A percentile compares a stretch with the other conserved stretches of the same genome.
phyloP scores from a whole-genome alignment of 2,888 invertebrate species.

The Operophtera brumata region DNA sequence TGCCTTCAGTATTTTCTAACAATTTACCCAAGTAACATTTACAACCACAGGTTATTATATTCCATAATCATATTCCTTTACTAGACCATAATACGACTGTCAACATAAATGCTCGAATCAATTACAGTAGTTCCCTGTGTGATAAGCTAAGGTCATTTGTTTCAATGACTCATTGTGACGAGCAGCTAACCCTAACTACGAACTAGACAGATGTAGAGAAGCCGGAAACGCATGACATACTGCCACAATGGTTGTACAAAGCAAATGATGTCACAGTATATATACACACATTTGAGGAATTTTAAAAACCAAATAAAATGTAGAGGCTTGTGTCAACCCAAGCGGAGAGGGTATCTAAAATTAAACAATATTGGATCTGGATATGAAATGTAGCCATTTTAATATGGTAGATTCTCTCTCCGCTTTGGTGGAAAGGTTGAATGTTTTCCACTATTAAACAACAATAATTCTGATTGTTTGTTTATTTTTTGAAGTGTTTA shows the following conservation, averaged over 20 bases:
- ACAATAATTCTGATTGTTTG: background rate
- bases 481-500: background rate
- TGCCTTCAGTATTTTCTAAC: background rate
- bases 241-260: background rate
- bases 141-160: conserved; percentile 2
- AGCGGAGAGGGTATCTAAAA: no score
- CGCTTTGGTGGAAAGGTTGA: no score
- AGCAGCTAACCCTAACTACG: background rate
- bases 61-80: conserved; percentile 71
- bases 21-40: conserved; percentile 14
- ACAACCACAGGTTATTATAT: conserved; percentile 10
- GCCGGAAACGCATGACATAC: background rate
- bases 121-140: background rate
- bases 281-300: no score
- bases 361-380: no score
- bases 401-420: no score
- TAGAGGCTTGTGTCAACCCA: no score
- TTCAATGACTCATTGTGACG: background rate
- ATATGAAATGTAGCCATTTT: no score
- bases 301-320: no score
- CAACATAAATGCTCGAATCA: background rate
- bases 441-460: no score
- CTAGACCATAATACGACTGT: conserved; percentile 44
- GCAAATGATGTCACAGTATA: background rate
- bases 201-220: background rate